Evolutionary conservation across 2,113 vertebrate species (phyloP).

Genomic region (Spermophilus dauricus): DNA sequence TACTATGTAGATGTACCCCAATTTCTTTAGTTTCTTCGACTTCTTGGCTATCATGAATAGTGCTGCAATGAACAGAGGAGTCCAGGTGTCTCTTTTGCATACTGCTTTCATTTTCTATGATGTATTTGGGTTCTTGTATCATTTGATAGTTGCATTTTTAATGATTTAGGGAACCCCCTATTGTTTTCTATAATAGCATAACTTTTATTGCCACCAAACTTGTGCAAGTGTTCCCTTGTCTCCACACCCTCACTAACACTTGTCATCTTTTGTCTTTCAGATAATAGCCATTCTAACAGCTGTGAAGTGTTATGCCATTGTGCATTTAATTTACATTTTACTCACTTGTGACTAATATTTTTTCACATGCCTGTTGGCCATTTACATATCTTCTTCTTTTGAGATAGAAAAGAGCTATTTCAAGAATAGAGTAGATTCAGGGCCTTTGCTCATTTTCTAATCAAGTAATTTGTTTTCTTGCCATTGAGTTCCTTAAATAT

Average conservation of each 20-base stretch:
- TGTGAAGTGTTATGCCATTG: not conserved
- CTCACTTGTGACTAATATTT: not conserved
- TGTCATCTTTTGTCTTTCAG: not conserved
- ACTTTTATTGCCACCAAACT: not conserved
- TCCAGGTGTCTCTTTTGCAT: too few species aligned
- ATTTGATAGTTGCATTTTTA: not conserved
- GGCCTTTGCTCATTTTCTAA: not conserved
- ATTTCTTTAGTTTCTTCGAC: not conserved
- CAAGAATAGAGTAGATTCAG: too few species aligned
- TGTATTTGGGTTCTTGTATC: not conserved
- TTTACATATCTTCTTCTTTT: not conserved
- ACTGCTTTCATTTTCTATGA: too few species aligned
- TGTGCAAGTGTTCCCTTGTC: not conserved
- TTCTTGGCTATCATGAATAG: not conserved
- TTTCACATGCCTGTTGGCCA: not conserved
- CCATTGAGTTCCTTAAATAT: not conserved
- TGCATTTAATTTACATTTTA: not conserved
- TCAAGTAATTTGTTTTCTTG: not conserved
- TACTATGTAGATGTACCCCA: rapidly evolving
- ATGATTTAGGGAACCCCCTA: not conserved
- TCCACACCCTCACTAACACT: not conserved
- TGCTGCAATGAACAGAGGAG: too few species aligned
- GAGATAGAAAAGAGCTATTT: not conserved
- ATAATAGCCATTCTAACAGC: not conserved
- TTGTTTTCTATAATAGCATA: not conserved